Evolutionary conservation across 2,797 vertebrate species (phyloP).

Genomic region (Sebastes hubbsi): DNA sequence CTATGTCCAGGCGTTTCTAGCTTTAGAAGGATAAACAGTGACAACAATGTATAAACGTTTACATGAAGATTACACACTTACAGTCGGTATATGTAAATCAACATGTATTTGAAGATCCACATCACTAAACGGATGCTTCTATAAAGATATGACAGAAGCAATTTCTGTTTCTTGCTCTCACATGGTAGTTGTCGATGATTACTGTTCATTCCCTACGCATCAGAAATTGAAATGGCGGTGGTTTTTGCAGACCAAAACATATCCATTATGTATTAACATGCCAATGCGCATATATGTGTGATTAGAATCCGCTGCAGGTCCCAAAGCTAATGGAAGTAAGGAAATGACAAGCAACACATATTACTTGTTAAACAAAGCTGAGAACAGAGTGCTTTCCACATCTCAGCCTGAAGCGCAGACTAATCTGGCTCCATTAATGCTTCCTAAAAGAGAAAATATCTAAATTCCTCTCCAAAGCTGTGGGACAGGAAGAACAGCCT

Average conservation of each 20-base stretch:
- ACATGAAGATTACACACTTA: background rate
- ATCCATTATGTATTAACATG: conserved; percentile 34
- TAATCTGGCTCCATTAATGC: conserved; percentile 69
- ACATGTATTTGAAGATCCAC: background rate
- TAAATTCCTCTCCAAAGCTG: conserved; percentile 45
- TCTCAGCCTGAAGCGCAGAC: conserved; percentile 65
- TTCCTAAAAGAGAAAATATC: conserved; percentile 58
- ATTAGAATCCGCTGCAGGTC: conserved; percentile 43
- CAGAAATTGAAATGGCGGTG: background rate
- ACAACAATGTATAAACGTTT: background rate
- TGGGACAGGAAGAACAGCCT: conserved; percentile 43
- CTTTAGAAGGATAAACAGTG: background rate
- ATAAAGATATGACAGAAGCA: background rate
- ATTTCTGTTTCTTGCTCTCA: background rate
- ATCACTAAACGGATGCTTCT: background rate
- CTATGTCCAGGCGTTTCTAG: background rate
- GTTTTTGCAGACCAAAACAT: background rate
- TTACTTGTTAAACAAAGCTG: conserved; percentile 73
- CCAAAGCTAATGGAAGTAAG: conserved; percentile 64
- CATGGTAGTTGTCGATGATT: background rate
- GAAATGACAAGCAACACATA: conserved; percentile 73
- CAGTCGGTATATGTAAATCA: background rate
- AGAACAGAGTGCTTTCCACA: conserved; percentile 61
- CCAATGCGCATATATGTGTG: background rate
- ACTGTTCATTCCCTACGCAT: background rate